Conservation (phyloP, 2,113 vertebrate genomes). For the Euleptes europaea region DNA sequence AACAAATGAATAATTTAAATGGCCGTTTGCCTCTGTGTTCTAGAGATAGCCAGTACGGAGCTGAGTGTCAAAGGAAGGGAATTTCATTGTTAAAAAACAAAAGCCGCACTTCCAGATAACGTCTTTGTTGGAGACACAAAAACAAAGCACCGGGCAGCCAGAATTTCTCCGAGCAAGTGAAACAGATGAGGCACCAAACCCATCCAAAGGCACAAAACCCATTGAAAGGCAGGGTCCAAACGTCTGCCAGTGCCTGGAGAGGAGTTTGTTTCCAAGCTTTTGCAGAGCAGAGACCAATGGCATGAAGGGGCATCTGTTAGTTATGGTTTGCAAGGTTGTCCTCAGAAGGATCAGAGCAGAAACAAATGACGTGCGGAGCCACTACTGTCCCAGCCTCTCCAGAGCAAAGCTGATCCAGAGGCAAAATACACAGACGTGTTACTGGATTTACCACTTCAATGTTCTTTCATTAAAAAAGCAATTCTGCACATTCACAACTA, state of each 20-base stretch:
- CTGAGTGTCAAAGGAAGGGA: not conserved
- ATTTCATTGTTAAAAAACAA: not conserved
- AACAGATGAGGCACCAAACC: not conserved
- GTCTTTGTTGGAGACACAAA: slow-evolving; percentile 38
- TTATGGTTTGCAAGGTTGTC: not conserved
- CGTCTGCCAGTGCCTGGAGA: slow-evolving; percentile 23
- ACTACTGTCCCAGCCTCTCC: not conserved
- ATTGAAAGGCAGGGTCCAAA: not conserved
- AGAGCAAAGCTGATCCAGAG: not conserved
- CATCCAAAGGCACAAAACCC: not conserved
- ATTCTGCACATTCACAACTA: not conserved
- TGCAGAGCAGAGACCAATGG: not conserved
- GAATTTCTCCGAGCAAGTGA: slow-evolving; percentile 44
- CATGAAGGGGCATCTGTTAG: not conserved
- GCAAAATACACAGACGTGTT: not conserved
- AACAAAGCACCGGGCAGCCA: slow-evolving; percentile 26
- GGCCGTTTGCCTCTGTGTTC: not conserved
- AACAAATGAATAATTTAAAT: too few relatives aligned
- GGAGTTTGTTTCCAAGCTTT: slow-evolving; percentile 22
- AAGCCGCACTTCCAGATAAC: slow-evolving; percentile 25
- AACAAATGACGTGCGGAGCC: not conserved
- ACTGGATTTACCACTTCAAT: not conserved
- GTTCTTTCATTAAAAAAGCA: not conserved
- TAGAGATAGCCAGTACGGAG: not conserved
- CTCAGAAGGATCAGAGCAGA: not conserved